Evolutionary conservation across 2,797 vertebrate species (phyloP).

Genomic region (Sebastes aleutianus): DNA sequence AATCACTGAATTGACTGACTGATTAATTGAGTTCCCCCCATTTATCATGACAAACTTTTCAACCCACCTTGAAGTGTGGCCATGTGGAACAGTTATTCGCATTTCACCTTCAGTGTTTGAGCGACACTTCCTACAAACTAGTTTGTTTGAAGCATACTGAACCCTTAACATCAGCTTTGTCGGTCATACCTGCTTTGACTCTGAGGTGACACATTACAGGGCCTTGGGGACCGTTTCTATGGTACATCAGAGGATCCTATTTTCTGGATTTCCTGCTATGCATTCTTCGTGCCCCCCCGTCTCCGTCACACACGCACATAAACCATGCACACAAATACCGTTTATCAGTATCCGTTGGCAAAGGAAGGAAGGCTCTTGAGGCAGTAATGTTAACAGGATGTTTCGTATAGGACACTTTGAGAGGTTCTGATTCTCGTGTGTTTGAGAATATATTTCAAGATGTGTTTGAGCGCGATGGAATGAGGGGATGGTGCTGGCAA

Average conservation of each 20-base stretch:
- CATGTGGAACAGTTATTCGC: neutral
- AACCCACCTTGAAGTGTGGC: neutral
- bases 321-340: neutral
- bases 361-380: slow-evolving; percentile 66
- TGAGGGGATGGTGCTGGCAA: slow-evolving; percentile 43
- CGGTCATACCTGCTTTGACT: neutral
- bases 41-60: neutral
- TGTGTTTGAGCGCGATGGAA: slow-evolving; percentile 52
- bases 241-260: neutral
- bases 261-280: slow-evolving; percentile 1
- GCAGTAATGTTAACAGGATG: slow-evolving; percentile 74
- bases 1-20: neutral
- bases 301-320: neutral
- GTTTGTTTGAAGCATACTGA: neutral
- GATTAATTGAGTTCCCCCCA: neutral
- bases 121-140: neutral
- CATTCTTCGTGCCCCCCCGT: neutral
- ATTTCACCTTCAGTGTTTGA: neutral
- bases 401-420: slow-evolving; percentile 49
- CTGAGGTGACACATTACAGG: neutral
- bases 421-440: slow-evolving; percentile 53
- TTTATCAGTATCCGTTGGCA: slow-evolving; percentile 45
- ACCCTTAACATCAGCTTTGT: neutral
- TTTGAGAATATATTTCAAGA: slow-evolving; percentile 74
- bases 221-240: neutral